Base-by-base conservation (phyloP, 2,113 vertebrate genomes). In the Pelodiscus sinensis region DNA sequence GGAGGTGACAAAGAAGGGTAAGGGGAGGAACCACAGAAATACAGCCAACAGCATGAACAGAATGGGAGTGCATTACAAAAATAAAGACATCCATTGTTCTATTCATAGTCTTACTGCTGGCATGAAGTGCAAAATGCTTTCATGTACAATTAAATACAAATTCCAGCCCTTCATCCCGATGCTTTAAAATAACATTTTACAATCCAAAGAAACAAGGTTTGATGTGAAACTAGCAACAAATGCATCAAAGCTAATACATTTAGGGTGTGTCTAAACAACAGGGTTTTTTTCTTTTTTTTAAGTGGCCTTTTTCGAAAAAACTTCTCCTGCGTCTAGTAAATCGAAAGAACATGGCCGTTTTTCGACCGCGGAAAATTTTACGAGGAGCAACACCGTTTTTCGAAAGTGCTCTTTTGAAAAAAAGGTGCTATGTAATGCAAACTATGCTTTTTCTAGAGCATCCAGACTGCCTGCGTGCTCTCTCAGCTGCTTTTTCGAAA, bases 1-100 rank as follows among this genome's bases (percentile, higher is more conserved):
- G 82, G 56, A 0, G 86, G 18, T 25, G 84, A 50, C 1, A 85
- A 19, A n/a, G 85, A 35, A 1, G 27, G 54, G 51, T 4, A 27
- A 91, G 3, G 9, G 5, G 31, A 4, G 14, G 29, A 35, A 5
- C 25, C 31, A 86, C 24, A 84, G 6, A 73, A 29, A 31, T 18
- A 7, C 71, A 73, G 71, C 71, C 71, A 90, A 62, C 50, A 68
- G 18, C n/a, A 80, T 0, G 3, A 86, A 14, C 1, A 73, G 9
- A 88, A 68, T 0, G 0, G 5, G 2, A 54, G 5, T 10, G 9
- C 1, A 18, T 50, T 79, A 19, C 7, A n/a, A 44, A 9, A 52
- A 44, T 18, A 62, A 38, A 73, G 71, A 25, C 21, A 60, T 60
- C 16, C 12, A 12, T 6, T 90, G 8, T 82, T 79, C 68, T 62